A percentile compares a stretch with the other conserved stretches of the same genome.
Conservation (phyloP, 2,888 invertebrate genomes). For the Ichneumoninae sp. region DNA sequence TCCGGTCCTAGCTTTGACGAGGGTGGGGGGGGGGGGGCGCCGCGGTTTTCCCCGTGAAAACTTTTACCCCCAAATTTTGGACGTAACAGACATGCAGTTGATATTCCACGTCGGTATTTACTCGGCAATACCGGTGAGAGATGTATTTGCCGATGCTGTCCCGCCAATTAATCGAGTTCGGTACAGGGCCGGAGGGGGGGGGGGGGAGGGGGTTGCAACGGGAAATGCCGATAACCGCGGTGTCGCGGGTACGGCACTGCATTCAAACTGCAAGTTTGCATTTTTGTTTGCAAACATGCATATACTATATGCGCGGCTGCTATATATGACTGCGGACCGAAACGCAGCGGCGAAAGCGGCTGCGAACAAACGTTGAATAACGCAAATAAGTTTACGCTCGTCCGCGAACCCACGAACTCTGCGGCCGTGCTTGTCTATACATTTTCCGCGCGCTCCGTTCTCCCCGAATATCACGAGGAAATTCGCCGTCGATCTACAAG, state of each 20-base stretch:
- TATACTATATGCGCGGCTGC: conserved; percentile 44
- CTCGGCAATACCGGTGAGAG: conserved; percentile 71
- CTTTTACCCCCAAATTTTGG: conserved; percentile 65
- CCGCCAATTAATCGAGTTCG: conserved; percentile 76
- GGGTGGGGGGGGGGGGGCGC: background rate
- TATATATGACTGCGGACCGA: conserved; percentile 34
- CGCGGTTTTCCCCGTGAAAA: conserved; percentile 38
- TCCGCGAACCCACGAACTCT: conserved; percentile 40
- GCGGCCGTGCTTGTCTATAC: conserved; percentile 23
- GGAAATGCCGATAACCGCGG: conserved; percentile 42
- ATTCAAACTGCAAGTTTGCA: conserved; percentile 70
- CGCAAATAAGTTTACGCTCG: conserved; percentile 72
- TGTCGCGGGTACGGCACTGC: conserved; percentile 38
- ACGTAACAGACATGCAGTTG: conserved; percentile 57
- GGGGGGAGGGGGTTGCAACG: conserved; percentile 14
- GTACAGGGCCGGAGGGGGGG: conserved; percentile 12
- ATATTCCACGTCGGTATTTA: conserved; percentile 70
- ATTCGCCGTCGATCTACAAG: conserved; percentile 21
- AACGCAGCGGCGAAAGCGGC: conserved; percentile 52
- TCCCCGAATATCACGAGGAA: conserved; percentile 28
- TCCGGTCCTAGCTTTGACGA: conserved; percentile 12
- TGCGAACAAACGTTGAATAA: conserved; percentile 75
- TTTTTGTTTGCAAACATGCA: conserved; percentile 76
- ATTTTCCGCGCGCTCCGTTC: conserved; percentile 11
- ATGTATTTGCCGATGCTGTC: conserved; percentile 75